Base-by-base conservation (phyloP, 2,888 invertebrate genomes). In the Ceramica pisi region DNA sequence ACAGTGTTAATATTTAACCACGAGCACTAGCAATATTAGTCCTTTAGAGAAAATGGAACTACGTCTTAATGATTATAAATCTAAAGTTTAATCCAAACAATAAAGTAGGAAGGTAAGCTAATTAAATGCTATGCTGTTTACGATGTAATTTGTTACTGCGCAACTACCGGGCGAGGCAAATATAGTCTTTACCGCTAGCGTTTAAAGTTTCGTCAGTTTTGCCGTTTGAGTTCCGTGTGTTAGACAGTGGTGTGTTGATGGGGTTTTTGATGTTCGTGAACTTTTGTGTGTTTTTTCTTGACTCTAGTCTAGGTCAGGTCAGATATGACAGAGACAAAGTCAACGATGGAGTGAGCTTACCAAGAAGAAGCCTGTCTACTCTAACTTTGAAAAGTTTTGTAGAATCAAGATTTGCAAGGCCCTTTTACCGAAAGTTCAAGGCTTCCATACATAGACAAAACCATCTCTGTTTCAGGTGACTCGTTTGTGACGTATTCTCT, bases 81-180 rank as follows among this genome's bases (percentile, higher is more conserved):
- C 57, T 63, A 53, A 63, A 74, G 53, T 64, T 69, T 68, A 67
- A 71, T 79, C 57, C 66, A 10, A 14, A 56, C 53, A 69, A 59
- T 69, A 75, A 71, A 74, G 50, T 64, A 74, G 38, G 51, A 46
- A 61, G 46, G 35, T 64, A 56, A 19, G 57, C 62, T 64, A 81
- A 83, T 83, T 83, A 76, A 81, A 76, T 75, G 59, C 71, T 48
- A 21, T 26, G 75, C 78, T 75, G 67, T 82, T 82, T 82, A 82
- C 63, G 61, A 59, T 4, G 66, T 61, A 70, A 81, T 81, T 74
- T 67, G 73, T 62, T 59, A 31, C 62, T 55, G 16, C 53, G 41
- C 56, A 62, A 63, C 44, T 46, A 56, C 53, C 48, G 51, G 26
- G 48, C 50, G 64, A 35, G 21, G 73, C 62, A 74, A 73, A 82